These are phyloP conservation scores for Dendrolimus houi DNA, from an alignment of 2,888 invertebrate species.

Conservation along the genomic window DNA sequence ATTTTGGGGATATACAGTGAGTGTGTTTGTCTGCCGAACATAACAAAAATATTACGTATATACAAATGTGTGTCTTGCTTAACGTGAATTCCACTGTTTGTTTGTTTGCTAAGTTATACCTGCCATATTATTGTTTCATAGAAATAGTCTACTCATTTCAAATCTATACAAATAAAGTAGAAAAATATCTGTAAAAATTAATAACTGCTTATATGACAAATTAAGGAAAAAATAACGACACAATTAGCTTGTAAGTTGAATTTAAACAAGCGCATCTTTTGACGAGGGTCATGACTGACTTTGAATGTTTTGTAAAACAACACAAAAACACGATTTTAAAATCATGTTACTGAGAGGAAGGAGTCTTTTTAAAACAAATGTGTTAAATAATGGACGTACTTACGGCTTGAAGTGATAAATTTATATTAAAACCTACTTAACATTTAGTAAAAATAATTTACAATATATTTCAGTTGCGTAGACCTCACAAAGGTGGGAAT, in stretches of 20 bases:
- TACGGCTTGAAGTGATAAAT: background rate
- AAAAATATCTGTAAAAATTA: background rate
- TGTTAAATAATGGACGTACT: background rate
- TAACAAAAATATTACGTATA: too few species aligned
- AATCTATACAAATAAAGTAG: too few species aligned
- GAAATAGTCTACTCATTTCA: too few species aligned
- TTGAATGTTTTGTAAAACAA: constrained; percentile 45
- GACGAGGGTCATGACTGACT: constrained; percentile 38
- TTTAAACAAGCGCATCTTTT: constrained; percentile 33
- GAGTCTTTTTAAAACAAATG: background rate
- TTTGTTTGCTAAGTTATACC: too few species aligned
- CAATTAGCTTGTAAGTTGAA: constrained; percentile 25
- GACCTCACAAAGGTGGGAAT: background rate
- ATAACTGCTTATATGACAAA: background rate
- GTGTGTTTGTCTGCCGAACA: too few species aligned
- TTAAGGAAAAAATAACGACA: background rate
- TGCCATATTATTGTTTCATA: too few species aligned
- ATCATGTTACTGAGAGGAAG: constrained; percentile 24
- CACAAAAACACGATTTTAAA: constrained; percentile 30
- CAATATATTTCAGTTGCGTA: background rate
- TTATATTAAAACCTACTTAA: background rate
- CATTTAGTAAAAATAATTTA: background rate
- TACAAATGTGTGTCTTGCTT: too few species aligned
- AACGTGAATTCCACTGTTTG: too few species aligned
- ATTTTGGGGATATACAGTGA: too few species aligned